Evolutionary conservation across 2,888 invertebrate genomes (phyloP).

Genomic region (Petrolisthes manimaculis): DNA sequence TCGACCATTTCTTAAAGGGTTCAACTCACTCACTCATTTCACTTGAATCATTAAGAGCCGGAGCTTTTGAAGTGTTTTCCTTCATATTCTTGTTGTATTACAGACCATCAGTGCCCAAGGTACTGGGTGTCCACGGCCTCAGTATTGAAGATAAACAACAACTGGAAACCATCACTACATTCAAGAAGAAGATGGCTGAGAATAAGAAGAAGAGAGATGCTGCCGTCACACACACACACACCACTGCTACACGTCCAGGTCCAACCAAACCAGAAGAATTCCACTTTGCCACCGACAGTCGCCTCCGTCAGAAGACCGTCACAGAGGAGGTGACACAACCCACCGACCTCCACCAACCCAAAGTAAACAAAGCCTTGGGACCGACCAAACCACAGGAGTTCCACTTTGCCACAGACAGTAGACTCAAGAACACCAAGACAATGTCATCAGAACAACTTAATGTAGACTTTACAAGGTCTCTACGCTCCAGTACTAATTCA

Average conservation of each 20-base stretch:
- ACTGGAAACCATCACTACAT: slow-evolving; percentile 27
- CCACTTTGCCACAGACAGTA: slow-evolving; percentile 60
- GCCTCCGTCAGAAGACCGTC: slow-evolving; percentile 18
- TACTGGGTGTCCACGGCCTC: slow-evolving; percentile 8
- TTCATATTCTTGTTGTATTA: not conserved
- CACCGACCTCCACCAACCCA: not conserved
- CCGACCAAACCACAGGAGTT: slow-evolving; percentile 53
- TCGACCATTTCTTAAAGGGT: too few relatives aligned
- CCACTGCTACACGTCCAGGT: not conserved
- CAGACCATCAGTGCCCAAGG: not conserved
- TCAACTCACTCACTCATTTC: too few relatives aligned
- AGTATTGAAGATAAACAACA: slow-evolving; percentile 26
- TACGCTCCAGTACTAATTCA: slow-evolving; percentile 29
- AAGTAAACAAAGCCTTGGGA: not conserved
- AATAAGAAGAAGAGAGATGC: slow-evolving; percentile 23
- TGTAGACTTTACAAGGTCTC: slow-evolving; percentile 42
- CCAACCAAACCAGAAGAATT: slow-evolving; percentile 55
- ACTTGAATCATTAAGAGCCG: too few relatives aligned
- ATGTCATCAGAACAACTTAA: not conserved
- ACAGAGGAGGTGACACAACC: not conserved
- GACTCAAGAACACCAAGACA: slow-evolving; percentile 35
- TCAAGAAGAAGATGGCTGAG: slow-evolving; percentile 28
- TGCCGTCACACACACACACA: not conserved
- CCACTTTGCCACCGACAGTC: slow-evolving; percentile 35
- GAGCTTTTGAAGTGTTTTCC: not conserved